Evolutionary conservation across 2,797 vertebrate species (phyloP).

Genomic region (Borostomias antarcticus): DNA sequence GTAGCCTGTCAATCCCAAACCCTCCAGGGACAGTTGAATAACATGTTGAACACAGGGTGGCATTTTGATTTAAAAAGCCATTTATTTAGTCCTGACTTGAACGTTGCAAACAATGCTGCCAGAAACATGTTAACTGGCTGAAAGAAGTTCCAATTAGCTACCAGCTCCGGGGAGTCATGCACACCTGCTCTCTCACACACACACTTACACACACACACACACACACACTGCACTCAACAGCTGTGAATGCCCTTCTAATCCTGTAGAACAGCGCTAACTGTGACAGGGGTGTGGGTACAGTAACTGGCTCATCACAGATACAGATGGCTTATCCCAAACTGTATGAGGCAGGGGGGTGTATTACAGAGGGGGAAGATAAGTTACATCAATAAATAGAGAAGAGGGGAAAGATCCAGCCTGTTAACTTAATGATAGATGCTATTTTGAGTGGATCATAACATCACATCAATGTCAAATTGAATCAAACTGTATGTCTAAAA

Average conservation of each 20-base stretch:
- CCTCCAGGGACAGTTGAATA: too few relatives aligned
- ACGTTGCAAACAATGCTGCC: not conserved
- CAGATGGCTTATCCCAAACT: constrained; percentile 1
- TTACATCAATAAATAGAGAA: constrained; percentile 43
- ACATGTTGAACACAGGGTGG: too few relatives aligned
- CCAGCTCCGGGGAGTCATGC: not conserved
- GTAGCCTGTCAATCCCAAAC: too few relatives aligned
- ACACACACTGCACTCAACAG: not conserved
- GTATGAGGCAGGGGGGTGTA: constrained; percentile 35
- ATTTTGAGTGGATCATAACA: constrained; percentile 59
- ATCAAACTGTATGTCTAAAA: constrained; percentile 56
- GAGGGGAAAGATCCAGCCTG: constrained; percentile 41
- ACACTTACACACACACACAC: not conserved
- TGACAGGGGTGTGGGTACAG: not conserved
- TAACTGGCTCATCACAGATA: not conserved
- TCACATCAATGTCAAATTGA: constrained; percentile 60
- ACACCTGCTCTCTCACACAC: not conserved
- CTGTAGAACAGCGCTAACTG: not conserved
- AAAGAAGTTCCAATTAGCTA: not conserved
- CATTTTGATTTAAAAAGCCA: too few relatives aligned
- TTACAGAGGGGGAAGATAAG: constrained; percentile 44
- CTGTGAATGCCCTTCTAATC: constrained; percentile 1
- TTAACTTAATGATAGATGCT: constrained; percentile 57
- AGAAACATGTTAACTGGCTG: not conserved
- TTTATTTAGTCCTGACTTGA: not conserved